Conservation (phyloP, 1,140 invertebrate genomes). For the Frieseomelitta varia region DNA sequence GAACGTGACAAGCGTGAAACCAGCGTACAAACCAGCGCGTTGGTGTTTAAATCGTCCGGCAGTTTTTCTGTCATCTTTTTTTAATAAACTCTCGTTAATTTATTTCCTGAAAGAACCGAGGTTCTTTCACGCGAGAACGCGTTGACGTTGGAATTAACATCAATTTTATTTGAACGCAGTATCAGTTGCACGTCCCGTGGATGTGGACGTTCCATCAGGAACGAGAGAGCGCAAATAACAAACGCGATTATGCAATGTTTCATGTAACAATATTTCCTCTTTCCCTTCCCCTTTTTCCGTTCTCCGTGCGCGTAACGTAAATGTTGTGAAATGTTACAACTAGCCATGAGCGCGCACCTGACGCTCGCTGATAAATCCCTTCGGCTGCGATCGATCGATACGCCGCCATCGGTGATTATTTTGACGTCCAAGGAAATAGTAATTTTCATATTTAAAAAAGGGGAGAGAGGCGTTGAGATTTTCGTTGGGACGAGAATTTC, state of each 20-base stretch:
- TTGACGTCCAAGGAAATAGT: not conserved
- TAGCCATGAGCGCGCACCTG: not conserved
- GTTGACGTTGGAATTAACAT: not conserved
- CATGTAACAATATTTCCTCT: not conserved
- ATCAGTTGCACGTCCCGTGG: no score
- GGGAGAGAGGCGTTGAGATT: no score
- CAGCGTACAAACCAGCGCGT: not conserved
- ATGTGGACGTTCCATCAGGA: no score
- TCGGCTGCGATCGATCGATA: not conserved
- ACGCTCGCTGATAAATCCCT: constrained; percentile 4
- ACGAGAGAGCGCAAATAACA: not conserved
- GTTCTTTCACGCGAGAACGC: no score
- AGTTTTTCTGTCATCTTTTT: rapidly evolving
- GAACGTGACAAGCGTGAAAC: not conserved
- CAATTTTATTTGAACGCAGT: not conserved
- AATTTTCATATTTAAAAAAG: no score
- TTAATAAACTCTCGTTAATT: not conserved
- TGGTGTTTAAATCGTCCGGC: not conserved
- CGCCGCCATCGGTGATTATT: not conserved
- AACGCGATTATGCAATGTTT: not conserved
- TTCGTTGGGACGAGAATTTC: no score
- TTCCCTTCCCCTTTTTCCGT: not conserved
- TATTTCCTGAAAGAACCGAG: not conserved
- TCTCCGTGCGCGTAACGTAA: not conserved
- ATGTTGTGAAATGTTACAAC: not conserved